Percentiles rank a stretch among this genome's conserved stretches.
phyloP scores from a whole-genome alignment of 2,797 vertebrate genomes.

The Clarias pachynema region DNA sequence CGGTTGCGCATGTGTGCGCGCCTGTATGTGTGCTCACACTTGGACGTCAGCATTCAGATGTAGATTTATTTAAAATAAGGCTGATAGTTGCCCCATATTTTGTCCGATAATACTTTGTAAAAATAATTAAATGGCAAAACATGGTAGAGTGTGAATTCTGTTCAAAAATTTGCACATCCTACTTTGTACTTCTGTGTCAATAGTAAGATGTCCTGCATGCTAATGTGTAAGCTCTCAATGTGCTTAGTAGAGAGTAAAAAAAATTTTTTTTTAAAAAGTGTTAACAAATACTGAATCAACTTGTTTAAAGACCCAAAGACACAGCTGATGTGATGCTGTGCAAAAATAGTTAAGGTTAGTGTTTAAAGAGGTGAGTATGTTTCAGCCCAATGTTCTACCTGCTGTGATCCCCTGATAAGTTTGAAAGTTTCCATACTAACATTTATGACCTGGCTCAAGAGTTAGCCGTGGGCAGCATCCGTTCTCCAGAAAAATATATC shows the following conservation, averaged over 20 bases:
- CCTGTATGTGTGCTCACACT: background rate
- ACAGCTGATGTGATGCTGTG: background rate
- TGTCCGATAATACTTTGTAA: background rate
- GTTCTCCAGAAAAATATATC: background rate
- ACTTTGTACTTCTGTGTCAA: background rate
- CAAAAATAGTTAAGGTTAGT: background rate
- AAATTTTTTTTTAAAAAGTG: background rate
- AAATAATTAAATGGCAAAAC: background rate
- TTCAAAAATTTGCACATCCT: background rate
- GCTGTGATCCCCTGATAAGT: background rate
- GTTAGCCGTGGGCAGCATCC: background rate
- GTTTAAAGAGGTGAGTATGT: background rate
- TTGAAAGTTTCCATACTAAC: constrained; percentile 1
- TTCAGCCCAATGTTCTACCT: background rate
- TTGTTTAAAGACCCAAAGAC: background rate
- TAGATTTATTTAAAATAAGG: constrained; percentile 16
- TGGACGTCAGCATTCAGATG: constrained; percentile 16
- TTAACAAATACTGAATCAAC: background rate
- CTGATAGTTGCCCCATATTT: constrained; percentile 6
- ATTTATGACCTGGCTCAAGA: background rate
- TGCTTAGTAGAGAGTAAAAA: background rate
- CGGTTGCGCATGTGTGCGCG: constrained; percentile 21
- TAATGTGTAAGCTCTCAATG: background rate
- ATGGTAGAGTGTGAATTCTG: background rate
- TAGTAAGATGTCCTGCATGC: background rate